Evolutionary conservation across 1,140 invertebrate species (phyloP), one percentile per base, ranked within the genome.

Genomic region (Samia ricini): DNA sequence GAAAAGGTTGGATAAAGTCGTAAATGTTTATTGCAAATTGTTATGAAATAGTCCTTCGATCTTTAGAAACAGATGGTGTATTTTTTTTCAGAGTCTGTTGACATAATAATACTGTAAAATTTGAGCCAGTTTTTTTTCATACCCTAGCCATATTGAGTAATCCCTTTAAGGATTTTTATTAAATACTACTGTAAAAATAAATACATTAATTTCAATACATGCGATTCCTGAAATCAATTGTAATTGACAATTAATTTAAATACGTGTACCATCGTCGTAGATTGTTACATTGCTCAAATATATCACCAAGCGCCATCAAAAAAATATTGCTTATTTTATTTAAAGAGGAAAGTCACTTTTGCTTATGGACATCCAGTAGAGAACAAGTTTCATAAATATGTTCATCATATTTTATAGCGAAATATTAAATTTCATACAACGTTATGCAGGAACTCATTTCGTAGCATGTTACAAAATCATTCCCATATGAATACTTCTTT

Each of bases 391-490:
- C 33, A 42, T 42, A 42, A 42, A 42, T 15, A 42, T 42, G 33
- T 42, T 42, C 33, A 42, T 42, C 33, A 42, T 4, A 42, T 42
- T 42, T 42, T 42, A 42, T 42, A 42, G 33, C 33, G 12, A 42
- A 42, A 42, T 42, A 42, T 42, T 42, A 42, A 42, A 42, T 42
- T 42, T 42, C n/a, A 42, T 42, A 42, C 33, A 42, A 15, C 33
- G 33, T 15, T 12, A 42, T 15, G n/a, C 12, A 42, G 33, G n/a
- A 42, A 42, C 33, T 42, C 33, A 42, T 42, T 42, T 15, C 33
- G 12, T 10, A 42, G 33, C 1, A 42, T 42, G 33, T 42, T 42
- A 42, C 33, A 42, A 12, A 42, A 42, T 42, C 33, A 42, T 10
- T 42, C 33, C 33, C 33, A 42, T 42, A 42, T 42, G 33, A 15